Conservation (phyloP, 2,797 vertebrate genomes). For the Acanthurus lineatus region DNA sequence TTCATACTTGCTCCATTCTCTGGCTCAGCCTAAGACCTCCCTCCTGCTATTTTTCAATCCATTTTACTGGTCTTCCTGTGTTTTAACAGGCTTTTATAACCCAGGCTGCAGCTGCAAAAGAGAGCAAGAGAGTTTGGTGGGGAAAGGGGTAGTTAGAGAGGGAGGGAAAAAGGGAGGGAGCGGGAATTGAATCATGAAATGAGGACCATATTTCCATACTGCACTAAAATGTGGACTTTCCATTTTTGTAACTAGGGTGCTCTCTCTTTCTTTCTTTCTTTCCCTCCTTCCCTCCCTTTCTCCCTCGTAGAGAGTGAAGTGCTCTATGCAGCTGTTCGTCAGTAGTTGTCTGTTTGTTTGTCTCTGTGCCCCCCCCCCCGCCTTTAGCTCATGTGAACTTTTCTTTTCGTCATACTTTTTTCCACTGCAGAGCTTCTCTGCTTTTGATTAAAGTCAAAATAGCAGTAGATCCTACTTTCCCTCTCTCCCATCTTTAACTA, state of each 20-base stretch:
- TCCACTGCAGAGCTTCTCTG: slow-evolving; percentile 78
- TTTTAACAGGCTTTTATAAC: slow-evolving; percentile 81
- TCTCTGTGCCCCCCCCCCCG: slow-evolving; percentile 46
- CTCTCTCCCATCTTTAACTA: slow-evolving; percentile 60
- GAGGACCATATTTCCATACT: slow-evolving; percentile 85
- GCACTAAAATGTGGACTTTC: slow-evolving; percentile 79
- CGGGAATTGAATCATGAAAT: slow-evolving; percentile 85
- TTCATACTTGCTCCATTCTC: slow-evolving; percentile 39
- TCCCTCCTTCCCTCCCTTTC: slow-evolving; percentile 26
- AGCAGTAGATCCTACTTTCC: slow-evolving; percentile 55
- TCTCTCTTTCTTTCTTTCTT: slow-evolving; percentile 28
- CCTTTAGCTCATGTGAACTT: slow-evolving; percentile 84
- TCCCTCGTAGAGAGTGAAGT: slow-evolving; percentile 44
- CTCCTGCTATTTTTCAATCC: slow-evolving; percentile 70
- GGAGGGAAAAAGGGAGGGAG: slow-evolving; percentile 70
- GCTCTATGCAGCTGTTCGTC: slow-evolving; percentile 68
- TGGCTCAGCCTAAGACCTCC: slow-evolving; percentile 35
- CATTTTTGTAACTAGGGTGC: slow-evolving; percentile 71
- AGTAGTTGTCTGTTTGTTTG: slow-evolving; percentile 81
- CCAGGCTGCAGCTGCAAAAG: slow-evolving; percentile 75
- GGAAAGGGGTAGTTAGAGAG: slow-evolving; percentile 69
- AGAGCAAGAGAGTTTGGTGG: slow-evolving; percentile 52
- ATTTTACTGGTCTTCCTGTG: slow-evolving; percentile 78
- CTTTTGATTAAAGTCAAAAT: slow-evolving; percentile 82
- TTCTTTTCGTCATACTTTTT: slow-evolving; percentile 79